Base-by-base conservation (phyloP, 2,888 invertebrate species). In the Caenorhabditis afra region DNA sequence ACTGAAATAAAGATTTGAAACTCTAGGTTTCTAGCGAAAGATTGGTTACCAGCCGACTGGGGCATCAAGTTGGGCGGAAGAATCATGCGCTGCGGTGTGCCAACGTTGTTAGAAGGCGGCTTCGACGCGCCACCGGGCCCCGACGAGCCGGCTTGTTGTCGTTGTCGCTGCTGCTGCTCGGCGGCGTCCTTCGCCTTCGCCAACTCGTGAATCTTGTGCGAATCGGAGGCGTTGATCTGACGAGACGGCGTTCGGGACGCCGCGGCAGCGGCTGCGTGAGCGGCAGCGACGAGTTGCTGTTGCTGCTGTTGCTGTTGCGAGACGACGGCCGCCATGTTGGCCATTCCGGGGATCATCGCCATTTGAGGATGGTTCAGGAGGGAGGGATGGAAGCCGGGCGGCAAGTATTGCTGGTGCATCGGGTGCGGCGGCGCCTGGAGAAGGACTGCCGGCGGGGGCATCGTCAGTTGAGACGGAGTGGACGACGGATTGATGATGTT, bases 171-270 rank as follows among this genome's bases (percentile, higher is more conserved):
- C 29, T 55, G 62, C 14, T 61, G 35, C 37, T 52, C 62, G 41
- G 64, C 64, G 14, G 62, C 57, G 14, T 77, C 67, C 37, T 71
- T 71, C 11, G 62, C 44, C 29, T 64, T 66, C 4, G 78, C 66
- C 39, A 79, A 22, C 20, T 79, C 79, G 47, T 79, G 79, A 22
- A 79, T 79, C n/a, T 79, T 79, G 35, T 79, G 79, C 11, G 70
- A 35, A 14, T 65, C 65, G 8, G 49, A 18, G 14, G 12, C 41
- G 8, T 29, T n/a, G 44, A 67, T 50, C 18, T 79, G 74, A 20
- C 79, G 39, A 23, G 74, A 74, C 22, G 79, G 74, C n/a, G 74
- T 70, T 53, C 74, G 64, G 11, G 29, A 29, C 4, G 29, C 29
- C 4, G 74, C 16, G n/a, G n/a, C n/a, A n/a, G n/a, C n/a, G n/a